Evolutionary conservation across 2,113 vertebrate species (phyloP).

Genomic region (Cyanoderma ruficeps): DNA sequence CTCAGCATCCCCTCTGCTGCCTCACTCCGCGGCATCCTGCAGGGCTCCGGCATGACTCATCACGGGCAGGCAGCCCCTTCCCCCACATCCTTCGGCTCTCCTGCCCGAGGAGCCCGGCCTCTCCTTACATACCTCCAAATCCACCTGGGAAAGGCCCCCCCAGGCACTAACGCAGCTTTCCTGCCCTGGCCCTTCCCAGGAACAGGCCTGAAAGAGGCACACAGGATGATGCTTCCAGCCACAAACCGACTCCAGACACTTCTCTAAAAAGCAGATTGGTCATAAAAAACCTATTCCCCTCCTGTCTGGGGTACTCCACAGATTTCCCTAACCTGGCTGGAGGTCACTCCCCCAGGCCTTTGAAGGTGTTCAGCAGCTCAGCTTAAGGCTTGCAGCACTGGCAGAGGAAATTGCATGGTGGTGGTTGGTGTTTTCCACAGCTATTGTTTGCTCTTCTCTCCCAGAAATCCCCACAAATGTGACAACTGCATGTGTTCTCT

Average conservation of each 20-base stretch:
- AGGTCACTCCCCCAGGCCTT: background rate
- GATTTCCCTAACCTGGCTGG: background rate
- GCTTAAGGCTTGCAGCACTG: background rate
- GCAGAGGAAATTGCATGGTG: background rate
- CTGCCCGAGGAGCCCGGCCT: background rate
- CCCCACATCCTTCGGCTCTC: slow-evolving; percentile 7
- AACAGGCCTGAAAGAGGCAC: background rate
- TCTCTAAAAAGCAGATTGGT: background rate
- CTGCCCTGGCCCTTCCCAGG: background rate
- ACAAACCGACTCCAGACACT: background rate
- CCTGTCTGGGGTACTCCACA: background rate
- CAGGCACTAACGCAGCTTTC: background rate
- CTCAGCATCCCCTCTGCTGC: slow-evolving; percentile 13
- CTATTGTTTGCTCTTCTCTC: background rate
- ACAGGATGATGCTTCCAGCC: background rate
- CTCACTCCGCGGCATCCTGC: slow-evolving; percentile 37
- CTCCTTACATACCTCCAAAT: background rate
- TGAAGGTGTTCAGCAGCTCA: background rate
- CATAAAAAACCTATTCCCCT: background rate
- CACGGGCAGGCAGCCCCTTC: background rate
- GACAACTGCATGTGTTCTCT: background rate
- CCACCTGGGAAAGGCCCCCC: background rate
- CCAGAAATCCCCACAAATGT: background rate
- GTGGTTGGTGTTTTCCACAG: background rate
- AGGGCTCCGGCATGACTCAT: slow-evolving; percentile 50